phyloP scores from a whole-genome alignment of 2,888 invertebrate genomes.

The Mechanitis mazaeus region DNA sequence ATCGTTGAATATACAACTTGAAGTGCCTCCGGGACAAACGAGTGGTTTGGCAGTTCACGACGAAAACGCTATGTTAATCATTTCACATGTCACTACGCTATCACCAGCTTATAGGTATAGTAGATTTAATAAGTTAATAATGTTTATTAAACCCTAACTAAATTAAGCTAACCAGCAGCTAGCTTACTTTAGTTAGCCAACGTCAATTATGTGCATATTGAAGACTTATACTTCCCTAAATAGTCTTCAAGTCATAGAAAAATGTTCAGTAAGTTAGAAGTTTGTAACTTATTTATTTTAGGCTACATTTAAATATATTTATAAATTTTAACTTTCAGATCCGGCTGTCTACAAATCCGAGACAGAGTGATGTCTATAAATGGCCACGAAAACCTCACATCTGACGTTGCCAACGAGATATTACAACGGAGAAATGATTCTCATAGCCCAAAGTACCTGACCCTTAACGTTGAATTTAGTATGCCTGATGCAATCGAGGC shows the following conservation, averaged over 20 bases:
- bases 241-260: no score
- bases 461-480: conserved; percentile 90
- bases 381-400: conserved; percentile 81
- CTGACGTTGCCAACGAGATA: conserved; percentile 78
- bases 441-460: conserved; percentile 80
- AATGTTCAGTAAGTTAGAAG: no score
- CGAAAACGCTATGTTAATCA: conserved; percentile 55
- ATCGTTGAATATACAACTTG: conserved; percentile 63
- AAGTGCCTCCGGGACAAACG: conserved; percentile 67
- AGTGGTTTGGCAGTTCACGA: conserved; percentile 65
- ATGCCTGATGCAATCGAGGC: conserved; percentile 94
- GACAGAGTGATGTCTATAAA: conserved; percentile 92
- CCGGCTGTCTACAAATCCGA: conserved; percentile 85
- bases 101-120: conserved; percentile 67
- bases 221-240: no score
- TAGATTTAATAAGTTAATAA: not conserved
- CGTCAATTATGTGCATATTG: no score
- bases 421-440: conserved; percentile 76
- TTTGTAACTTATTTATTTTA: no score
- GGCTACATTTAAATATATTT: no score
- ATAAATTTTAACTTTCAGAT: conserved; percentile 53
- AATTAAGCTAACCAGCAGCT: no score
- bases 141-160: no score
- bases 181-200: no score
- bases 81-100: conserved; percentile 64